A percentile compares a stretch with the other conserved stretches of the same genome.
Evolutionary conservation across 2,888 invertebrate species (phyloP).

Genomic region (Nymphalis c-album): DNA sequence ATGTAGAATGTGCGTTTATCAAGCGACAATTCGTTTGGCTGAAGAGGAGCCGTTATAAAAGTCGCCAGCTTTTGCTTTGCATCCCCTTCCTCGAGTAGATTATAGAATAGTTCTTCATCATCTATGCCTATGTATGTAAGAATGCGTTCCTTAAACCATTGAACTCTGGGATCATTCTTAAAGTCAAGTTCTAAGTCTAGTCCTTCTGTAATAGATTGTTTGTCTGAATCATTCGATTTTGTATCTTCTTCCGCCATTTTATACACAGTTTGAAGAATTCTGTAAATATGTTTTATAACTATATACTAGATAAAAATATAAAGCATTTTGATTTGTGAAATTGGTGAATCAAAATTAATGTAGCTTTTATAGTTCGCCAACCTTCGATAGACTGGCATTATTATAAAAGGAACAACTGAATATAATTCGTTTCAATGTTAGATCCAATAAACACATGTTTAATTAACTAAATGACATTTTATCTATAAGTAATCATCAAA

Average conservation of each 20-base stretch:
- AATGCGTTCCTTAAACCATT: constrained; percentile 86
- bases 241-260: constrained; percentile 22
- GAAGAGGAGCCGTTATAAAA: constrained; percentile 53
- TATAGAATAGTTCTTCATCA: constrained; percentile 81
- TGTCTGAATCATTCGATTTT: constrained; percentile 29
- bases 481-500: no score
- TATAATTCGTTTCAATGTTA: no score
- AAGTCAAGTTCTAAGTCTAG: constrained; percentile 47
- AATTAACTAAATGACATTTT: no score
- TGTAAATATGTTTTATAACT: background rate
- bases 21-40: constrained; percentile 62
- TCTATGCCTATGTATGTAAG: constrained; percentile 80
- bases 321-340: background rate
- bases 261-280: background rate
- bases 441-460: no score
- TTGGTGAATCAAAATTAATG: no score
- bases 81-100: constrained; percentile 80
- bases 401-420: no score
- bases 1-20: constrained; percentile 84
- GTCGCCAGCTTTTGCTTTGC: constrained; percentile 66
- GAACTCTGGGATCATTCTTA: constrained; percentile 79
- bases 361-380: no score
- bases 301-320: background rate
- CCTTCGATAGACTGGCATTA: no score
- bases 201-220: constrained; percentile 26